Conservation (phyloP, 1,140 invertebrate genomes). For the Drosophila prosaltans region DNA sequence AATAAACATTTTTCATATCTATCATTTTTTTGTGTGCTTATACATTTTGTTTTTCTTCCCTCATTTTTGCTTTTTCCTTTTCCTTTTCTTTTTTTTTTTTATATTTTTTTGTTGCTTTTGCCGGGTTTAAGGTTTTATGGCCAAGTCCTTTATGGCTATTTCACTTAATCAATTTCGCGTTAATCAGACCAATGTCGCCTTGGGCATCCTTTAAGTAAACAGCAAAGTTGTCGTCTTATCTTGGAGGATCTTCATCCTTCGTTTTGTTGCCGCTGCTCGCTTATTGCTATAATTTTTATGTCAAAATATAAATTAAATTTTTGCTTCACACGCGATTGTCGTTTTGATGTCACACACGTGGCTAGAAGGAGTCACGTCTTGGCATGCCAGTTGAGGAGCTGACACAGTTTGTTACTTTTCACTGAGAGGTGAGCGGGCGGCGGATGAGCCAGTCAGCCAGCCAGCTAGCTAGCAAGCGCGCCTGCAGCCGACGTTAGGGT, state of each 20-base stretch:
- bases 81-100: background rate
- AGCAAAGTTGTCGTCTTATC: conserved; percentile 62
- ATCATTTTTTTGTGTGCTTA: background rate
- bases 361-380: conserved; percentile 68
- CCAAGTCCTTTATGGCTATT: conserved; percentile 39
- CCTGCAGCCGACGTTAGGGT: conserved; percentile 67
- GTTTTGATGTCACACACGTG: conserved; percentile 70
- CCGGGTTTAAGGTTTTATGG: background rate
- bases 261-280: conserved; percentile 34
- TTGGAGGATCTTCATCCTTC: conserved; percentile 22
- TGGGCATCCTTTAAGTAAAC: conserved; percentile 70
- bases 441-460: background rate
- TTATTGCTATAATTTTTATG: conserved; percentile 82
- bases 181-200: conserved; percentile 76
- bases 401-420: conserved; percentile 81
- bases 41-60: background rate
- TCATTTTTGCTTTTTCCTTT: background rate
- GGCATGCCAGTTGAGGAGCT: conserved; percentile 73
- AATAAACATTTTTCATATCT: conserved; percentile 11
- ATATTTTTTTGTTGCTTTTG: background rate
- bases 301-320: conserved; percentile 82
- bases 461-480: conserved; percentile 14
- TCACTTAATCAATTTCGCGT: conserved; percentile 81
- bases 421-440: conserved; percentile 29
- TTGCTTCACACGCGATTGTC: conserved; percentile 80